A percentile compares a stretch with the other conserved stretches of the same genome.
Conservation (phyloP, 2,113 vertebrate genomes). For the Acrocephalus kingi region DNA sequence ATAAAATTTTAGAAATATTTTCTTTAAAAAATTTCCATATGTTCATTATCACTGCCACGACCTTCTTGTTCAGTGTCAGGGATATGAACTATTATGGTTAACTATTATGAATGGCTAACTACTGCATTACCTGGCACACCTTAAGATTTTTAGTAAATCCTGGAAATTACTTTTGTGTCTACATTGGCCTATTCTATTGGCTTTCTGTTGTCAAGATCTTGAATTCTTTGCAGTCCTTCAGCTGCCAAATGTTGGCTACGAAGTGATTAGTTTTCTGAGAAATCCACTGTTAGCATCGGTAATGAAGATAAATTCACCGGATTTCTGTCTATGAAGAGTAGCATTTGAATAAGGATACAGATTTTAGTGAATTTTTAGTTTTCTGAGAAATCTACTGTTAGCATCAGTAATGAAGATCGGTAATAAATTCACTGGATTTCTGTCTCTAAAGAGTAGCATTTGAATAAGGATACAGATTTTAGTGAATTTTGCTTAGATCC, state of each 20-base stretch:
- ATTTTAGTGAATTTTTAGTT: background rate
- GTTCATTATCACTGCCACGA: background rate
- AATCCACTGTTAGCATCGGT: background rate
- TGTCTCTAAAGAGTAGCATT: background rate
- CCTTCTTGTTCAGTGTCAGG: background rate
- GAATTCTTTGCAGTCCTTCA: background rate
- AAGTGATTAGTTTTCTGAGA: slow-evolving; percentile 21
- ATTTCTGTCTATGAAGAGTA: background rate
- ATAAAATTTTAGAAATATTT: background rate
- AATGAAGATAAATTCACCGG: slow-evolving; percentile 6
- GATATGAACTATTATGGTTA: background rate
- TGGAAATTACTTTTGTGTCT: background rate
- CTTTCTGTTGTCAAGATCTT: background rate
- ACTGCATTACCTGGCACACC: background rate
- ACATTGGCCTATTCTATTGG: background rate
- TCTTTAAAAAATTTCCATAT: background rate
- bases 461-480: background rate
- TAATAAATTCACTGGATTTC: background rate
- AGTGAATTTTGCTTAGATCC: background rate
- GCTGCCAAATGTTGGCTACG: background rate
- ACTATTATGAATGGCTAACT: background rate
- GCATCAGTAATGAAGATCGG: too few relatives aligned
- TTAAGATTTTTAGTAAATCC: background rate
- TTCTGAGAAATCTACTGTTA: too few relatives aligned
- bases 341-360: background rate